Base-by-base conservation (phyloP, 2,797 vertebrate genomes). In the Chelon labrosus region DNA sequence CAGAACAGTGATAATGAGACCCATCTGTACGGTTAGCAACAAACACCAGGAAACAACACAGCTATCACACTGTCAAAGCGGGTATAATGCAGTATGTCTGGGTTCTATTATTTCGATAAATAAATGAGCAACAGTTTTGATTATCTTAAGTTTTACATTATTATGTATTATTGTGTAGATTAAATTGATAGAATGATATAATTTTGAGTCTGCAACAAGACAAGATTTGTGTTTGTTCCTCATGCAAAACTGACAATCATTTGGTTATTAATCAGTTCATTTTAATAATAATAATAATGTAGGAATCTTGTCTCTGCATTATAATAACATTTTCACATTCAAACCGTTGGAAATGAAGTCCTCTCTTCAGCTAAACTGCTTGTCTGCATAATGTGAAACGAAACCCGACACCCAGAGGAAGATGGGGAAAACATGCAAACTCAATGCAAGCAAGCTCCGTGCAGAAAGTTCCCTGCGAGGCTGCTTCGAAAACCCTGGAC, bases 1-100 rank as follows among this genome's bases (percentile, higher is more conserved):
- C 20, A 46, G 41, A 76, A 51, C 51, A 11, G 69, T 22, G 22
- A 80, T 86, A 76, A 85, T 84, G 73, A 77, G 73, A 77, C 64
- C 53, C 80, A 63, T 19, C 53, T 61, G 66, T 17, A 65, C n/a
- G 54, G 49, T 49, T 55, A 56, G 22, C 7, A 70, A 13, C 0
- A 16, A n/a, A 27, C 14, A 17, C 6, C 42, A 44, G 42, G 12
- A 13, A 42, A 13, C 5, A 10, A 12, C 39, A 41, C 39, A 41
- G 39, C 41, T 27, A 27, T 27, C 25, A 27, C 25, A 27, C 25
- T 27, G 25, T 27, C 25, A 27, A 27, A 35, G 9, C n/a, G 8
- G 38, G 16, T 17, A 19, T 47, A 39, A 8, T 39, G 7, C 42
- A n/a, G 14, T 16, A n/a, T 17, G 4, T 3, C 5, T 49, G 3